A percentile compares a stretch with the other conserved stretches of the same genome.
phyloP scores from a whole-genome alignment of 2,888 invertebrate genomes.

The Cosmia pyralina region DNA sequence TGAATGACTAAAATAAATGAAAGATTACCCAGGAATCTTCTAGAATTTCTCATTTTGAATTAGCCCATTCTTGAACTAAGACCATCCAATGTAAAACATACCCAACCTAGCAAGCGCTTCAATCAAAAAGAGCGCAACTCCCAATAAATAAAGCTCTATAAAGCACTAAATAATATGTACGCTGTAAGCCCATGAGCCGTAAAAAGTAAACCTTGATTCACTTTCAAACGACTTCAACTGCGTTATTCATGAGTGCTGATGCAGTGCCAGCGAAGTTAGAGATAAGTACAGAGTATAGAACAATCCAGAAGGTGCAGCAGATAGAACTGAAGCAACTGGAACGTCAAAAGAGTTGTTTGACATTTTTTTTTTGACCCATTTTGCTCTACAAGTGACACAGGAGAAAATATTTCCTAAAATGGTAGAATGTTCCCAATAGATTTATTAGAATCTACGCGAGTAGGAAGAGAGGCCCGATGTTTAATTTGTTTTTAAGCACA shows the following conservation, averaged over 20 bases:
- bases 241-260: constrained; percentile 66
- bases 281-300: constrained; percentile 34
- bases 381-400: not conserved
- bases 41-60: not conserved
- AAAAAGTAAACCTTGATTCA: constrained; percentile 61
- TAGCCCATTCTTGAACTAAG: not conserved
- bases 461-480: not conserved
- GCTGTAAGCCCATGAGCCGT: constrained; percentile 42
- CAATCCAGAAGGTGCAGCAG: constrained; percentile 10
- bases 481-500: not conserved
- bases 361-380: too few relatives aligned
- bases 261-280: constrained; percentile 60
- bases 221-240: constrained; percentile 55
- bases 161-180: constrained; percentile 38
- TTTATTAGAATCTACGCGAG: rapidly evolving
- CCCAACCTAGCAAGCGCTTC: not conserved
- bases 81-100: not conserved
- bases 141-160: constrained; percentile 20
- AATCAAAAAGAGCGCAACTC: constrained; percentile 1
- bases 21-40: not conserved
- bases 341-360: not conserved
- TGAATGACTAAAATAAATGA: not conserved
- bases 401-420: not conserved
- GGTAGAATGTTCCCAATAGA: not conserved
- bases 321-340: not conserved